Base-by-base conservation (phyloP, 1,140 invertebrate species). In the Psix sp. region DNA sequence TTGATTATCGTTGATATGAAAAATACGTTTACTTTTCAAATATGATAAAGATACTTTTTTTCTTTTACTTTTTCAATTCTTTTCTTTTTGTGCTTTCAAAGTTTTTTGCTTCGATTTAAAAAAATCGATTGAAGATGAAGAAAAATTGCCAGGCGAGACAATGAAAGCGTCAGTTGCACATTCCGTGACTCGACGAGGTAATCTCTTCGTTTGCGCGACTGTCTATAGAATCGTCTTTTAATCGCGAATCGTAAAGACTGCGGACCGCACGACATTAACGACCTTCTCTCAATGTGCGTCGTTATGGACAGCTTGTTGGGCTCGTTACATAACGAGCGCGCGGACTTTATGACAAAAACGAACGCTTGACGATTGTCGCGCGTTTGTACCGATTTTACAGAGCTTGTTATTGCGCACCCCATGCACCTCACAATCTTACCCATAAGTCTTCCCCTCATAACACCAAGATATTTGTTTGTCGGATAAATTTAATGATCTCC, bases 241-340 rank as follows among this genome's bases (percentile, higher is more conserved):
- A 75, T 66, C 59, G 72, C 72, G 52, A 65, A 70, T 75, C 65
- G 40, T 70, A 75, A 75, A 75, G 72, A 75, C 65, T 57, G 52
- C 57, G 45, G 33, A 36, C 45, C 59, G 48, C 42, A 39, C 60
- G 63, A 65, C 72, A 51, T 48, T 71, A 76, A 71, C 66, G 56
- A 71, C 42, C 45, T n/a, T n/a, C 65, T 59, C 59, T 70, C 60
- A 60, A 45, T 36, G 54, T 38, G 54, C 60, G 40, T 62, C 62
- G 66, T 76, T 70, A 67, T 67, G 62, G 57, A 76, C 67, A 68
- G 67, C 74, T 76, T 76, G 67, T 76, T 67, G 59, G 73, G 60
- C 66, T 71, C 73, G 60, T 71, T 72, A 72, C 57, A 51, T 68
- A 72, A 71, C 74, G 74, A 76, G 62, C 62, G 17, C 26, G 5